Evolutionary conservation across 2,797 vertebrate genomes (phyloP).

Genomic region (Danio albolineatus): DNA sequence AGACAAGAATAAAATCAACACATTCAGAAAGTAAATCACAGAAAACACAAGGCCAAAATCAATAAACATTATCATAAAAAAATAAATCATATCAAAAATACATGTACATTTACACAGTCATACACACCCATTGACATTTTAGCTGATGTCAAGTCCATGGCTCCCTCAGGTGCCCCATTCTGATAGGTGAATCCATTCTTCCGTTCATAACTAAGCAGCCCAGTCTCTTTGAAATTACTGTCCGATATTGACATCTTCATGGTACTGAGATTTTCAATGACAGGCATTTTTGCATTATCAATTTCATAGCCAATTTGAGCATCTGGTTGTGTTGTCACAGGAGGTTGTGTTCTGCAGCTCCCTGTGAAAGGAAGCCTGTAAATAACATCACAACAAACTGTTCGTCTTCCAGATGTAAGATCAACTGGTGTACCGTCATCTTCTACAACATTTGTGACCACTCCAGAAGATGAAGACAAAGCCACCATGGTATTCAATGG

Average conservation of each 20-base stretch:
- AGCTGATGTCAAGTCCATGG: conserved; percentile 95
- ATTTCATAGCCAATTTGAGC: conserved; percentile 89
- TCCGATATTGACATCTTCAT: conserved; percentile 92
- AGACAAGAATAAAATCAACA: conserved; percentile 74
- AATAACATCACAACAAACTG: conserved; percentile 96
- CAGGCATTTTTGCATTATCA: conserved; percentile 81
- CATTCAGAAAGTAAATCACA: conserved; percentile 44
- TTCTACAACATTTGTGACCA: conserved; percentile 90
- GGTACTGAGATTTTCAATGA: conserved; percentile 86
- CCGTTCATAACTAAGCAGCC: conserved; percentile 87
- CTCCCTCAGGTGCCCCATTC: conserved; percentile 84
- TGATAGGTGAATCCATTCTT: conserved; percentile 90
- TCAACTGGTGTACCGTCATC: conserved; percentile 95
- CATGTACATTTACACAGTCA: conserved; percentile 76
- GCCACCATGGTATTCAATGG: conserved; percentile 89
- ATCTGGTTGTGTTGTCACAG: conserved; percentile 88
- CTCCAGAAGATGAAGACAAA: conserved; percentile 84
- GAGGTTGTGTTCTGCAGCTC: conserved; percentile 90
- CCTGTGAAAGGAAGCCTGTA: conserved; percentile 96
- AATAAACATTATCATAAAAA: conserved; percentile 35
- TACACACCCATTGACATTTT: conserved; percentile 94
- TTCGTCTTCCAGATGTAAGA: conserved; percentile 91
- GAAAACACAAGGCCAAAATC: conserved; percentile 57
- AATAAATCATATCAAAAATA: conserved; percentile 65
- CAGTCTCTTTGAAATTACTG: conserved; percentile 88